phyloP scores from a whole-genome alignment of 2,888 invertebrate species.

The Yponomeuta cagnagella region DNA sequence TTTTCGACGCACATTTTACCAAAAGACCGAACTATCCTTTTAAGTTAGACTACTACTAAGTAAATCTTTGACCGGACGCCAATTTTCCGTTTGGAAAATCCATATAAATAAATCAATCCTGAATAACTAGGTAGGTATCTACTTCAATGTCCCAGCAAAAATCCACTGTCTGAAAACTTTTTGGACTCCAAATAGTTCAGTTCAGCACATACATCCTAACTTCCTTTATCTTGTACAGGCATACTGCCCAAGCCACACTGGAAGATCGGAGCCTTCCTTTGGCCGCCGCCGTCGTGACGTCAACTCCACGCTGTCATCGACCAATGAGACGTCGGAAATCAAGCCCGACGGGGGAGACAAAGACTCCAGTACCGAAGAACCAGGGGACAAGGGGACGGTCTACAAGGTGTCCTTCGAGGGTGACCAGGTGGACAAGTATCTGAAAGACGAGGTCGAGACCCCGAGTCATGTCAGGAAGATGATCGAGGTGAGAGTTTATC shows the following conservation, averaged over 20 bases:
- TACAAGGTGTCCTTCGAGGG: constrained; percentile 61
- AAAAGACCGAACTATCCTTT: too few relatives aligned
- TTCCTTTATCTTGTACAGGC: constrained; percentile 65
- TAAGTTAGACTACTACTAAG: too few relatives aligned
- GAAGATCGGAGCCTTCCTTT: constrained; percentile 89
- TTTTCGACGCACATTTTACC: too few relatives aligned
- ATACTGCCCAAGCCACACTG: constrained; percentile 87
- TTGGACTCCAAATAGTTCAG: too few relatives aligned
- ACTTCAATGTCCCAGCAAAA: too few relatives aligned
- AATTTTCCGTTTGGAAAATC: too few relatives aligned
- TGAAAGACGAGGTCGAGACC: constrained; percentile 72
- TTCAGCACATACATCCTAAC: neutral
- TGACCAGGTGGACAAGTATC: constrained; percentile 58
- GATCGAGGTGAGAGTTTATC: constrained; percentile 81
- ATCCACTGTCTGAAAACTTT: too few relatives aligned
- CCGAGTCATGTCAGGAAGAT: constrained; percentile 91
- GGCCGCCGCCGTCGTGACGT: constrained; percentile 80
- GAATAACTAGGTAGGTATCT: too few relatives aligned
- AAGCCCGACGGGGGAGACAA: constrained; percentile 30
- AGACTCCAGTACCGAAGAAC: constrained; percentile 27
- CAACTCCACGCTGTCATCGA: constrained; percentile 42
- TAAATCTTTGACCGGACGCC: too few relatives aligned
- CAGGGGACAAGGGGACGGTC: constrained; percentile 41
- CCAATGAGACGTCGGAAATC: constrained; percentile 48
- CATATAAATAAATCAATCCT: too few relatives aligned